These are phyloP conservation scores for Nyctibius bracteatus DNA, from an alignment of 2,113 vertebrate genomes.

Conservation along the genomic window DNA sequence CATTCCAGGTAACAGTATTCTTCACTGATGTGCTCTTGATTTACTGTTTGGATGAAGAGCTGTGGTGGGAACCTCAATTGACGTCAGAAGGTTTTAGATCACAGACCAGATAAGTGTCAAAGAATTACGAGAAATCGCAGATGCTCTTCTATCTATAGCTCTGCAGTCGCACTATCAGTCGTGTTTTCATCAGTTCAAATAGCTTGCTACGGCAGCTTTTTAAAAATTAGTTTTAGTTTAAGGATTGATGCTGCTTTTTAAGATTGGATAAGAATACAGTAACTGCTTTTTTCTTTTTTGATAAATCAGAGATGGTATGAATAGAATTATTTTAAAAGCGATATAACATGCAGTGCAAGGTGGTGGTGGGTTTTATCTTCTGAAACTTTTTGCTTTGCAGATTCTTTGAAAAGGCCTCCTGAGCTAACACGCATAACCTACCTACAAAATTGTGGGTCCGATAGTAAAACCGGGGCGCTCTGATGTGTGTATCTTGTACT, in stretches of 20 bases:
- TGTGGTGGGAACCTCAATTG: constrained; percentile 9
- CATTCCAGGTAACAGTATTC: not conserved
- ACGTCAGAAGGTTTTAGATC: constrained; percentile 46
- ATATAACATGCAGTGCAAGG: not conserved
- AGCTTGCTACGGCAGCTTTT: not conserved
- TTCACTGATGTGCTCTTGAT: not conserved
- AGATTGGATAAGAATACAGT: not conserved
- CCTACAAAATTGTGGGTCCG: not conserved
- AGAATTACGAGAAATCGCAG: not conserved
- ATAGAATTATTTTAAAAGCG: not conserved
- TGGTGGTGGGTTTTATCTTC: not conserved
- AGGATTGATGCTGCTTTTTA: not conserved
- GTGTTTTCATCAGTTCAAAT: not conserved
- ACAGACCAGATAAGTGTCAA: constrained; percentile 39
- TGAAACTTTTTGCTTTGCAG: not conserved
- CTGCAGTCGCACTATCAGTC: not conserved
- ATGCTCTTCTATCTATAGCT: constrained; percentile 46
- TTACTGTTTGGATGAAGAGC: not conserved
- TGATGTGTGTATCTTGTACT: not conserved
- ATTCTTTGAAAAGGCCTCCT: not conserved
- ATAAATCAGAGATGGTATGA: not conserved
- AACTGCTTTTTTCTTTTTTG: not conserved
- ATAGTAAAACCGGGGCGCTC: not conserved
- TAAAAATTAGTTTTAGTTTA: constrained; percentile 9
- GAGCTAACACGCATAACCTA: not conserved